Percentiles rank a stretch among this genome's conserved stretches.
Conservation (phyloP, 2,797 vertebrate genomes). For the Xenopus petersii region DNA sequence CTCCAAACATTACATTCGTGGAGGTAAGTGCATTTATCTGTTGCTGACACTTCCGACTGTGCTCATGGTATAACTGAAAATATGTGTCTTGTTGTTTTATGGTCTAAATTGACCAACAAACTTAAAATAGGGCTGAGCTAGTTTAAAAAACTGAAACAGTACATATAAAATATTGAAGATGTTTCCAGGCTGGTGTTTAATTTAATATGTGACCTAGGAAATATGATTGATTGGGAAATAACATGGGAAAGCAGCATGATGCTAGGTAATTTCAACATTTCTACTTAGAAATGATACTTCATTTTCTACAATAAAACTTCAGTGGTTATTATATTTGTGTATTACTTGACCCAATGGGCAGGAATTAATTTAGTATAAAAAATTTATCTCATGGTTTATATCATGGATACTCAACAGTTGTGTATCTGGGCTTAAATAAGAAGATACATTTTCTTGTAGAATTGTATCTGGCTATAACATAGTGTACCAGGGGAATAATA, state of each 20-base stretch:
- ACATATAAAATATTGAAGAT: conserved; percentile 28
- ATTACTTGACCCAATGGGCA: no score
- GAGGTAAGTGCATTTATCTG: conserved; percentile 35
- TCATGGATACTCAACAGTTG: no score
- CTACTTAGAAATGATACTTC: not conserved
- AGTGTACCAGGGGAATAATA: no score
- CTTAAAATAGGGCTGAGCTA: conserved; percentile 19
- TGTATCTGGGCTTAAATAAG: no score
- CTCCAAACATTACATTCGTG: conserved; percentile 33
- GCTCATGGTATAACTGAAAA: conserved; percentile 33
- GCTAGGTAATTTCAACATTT: conserved; percentile 21
- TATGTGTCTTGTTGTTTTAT: conserved; percentile 40
- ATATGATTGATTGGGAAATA: conserved; percentile 26
- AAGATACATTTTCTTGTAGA: no score
- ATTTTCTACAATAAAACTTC: conserved; percentile 11
- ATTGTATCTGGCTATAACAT: no score
- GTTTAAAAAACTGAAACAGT: conserved; percentile 21
- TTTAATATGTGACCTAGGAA: conserved; percentile 11
- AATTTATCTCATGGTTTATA: no score
- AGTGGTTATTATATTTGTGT: not conserved
- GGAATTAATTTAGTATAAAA: no score
- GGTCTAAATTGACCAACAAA: conserved; percentile 24
- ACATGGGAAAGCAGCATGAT: conserved; percentile 10
- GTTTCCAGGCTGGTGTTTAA: conserved; percentile 10
- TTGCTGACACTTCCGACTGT: conserved; percentile 4